Conservation (phyloP, 2,888 invertebrate genomes). For the Augiades crinisus region DNA sequence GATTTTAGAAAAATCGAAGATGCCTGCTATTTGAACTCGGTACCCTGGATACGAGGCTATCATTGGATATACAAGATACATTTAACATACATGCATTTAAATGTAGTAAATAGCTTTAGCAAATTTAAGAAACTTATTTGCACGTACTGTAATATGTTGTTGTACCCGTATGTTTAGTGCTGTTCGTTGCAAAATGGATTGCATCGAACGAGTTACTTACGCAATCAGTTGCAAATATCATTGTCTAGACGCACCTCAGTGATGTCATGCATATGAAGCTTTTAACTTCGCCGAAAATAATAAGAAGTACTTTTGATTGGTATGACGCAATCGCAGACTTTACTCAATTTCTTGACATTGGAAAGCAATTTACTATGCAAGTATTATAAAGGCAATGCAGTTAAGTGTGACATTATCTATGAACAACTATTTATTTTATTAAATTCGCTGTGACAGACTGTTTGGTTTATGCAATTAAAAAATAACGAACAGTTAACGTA, state of each 20-base stretch:
- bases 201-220: slow-evolving; percentile 1
- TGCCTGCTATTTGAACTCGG: too few species aligned
- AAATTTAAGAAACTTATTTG: neutral
- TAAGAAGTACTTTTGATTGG: slow-evolving; percentile 1
- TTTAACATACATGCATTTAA: neutral
- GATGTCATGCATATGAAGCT: slow-evolving; percentile 35
- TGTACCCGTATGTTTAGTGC: slow-evolving; percentile 10
- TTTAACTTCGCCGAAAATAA: slow-evolving; percentile 32
- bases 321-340: neutral
- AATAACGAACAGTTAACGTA: too few species aligned
- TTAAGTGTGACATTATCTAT: neutral
- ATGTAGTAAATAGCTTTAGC: neutral
- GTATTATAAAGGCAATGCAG: too few species aligned
- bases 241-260: slow-evolving; percentile 46
- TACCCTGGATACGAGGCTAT: too few species aligned
- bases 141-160: slow-evolving; percentile 7
- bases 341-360: neutral
- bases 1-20: too few species aligned
- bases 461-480: too few species aligned
- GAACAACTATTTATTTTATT: neutral
- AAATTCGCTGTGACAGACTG: too few species aligned
- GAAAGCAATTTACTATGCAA: neutral
- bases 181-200: slow-evolving; percentile 6
- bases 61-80: neutral
- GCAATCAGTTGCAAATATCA: slow-evolving; percentile 42